phyloP scores from a whole-genome alignment of 1,140 invertebrate species.

The Cotesia typhae region DNA sequence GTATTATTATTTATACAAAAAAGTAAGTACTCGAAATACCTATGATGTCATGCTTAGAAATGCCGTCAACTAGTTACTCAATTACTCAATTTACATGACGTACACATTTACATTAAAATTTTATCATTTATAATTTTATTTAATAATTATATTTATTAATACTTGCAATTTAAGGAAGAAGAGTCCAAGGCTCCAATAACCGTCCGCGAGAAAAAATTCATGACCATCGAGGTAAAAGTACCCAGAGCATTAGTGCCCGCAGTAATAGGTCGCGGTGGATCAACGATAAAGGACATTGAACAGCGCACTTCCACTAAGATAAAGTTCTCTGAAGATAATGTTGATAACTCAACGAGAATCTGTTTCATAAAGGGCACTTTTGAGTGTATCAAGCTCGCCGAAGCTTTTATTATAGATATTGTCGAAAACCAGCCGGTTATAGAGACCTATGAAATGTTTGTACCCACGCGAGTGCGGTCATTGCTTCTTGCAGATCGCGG shows the following conservation, averaged over 20 bases:
- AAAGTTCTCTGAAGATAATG: constrained; percentile 69
- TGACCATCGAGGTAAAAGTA: constrained; percentile 61
- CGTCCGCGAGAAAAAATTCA: constrained; percentile 39
- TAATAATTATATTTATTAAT: neutral
- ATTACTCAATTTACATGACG: neutral
- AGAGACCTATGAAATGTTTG: constrained; percentile 70
- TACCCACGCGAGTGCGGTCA: constrained; percentile 72
- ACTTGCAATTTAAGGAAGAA: constrained; percentile 40
- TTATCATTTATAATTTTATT: neutral
- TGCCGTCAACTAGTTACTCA: neutral
- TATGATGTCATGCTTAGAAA: constrained; percentile 9
- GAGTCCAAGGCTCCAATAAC: constrained; percentile 37
- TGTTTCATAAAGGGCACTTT: constrained; percentile 74
- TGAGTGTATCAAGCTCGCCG: constrained; percentile 73
- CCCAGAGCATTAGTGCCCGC: constrained; percentile 61
- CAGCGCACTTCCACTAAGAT: constrained; percentile 75
- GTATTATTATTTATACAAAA: constrained; percentile 60
- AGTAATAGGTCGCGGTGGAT: constrained; percentile 73
- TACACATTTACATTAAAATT: neutral
- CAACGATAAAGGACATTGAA: constrained; percentile 76
- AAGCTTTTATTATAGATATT: constrained; percentile 76
- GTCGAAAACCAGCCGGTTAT: constrained; percentile 74
- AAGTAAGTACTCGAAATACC: constrained; percentile 47
- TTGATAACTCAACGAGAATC: constrained; percentile 53
- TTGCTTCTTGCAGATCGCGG: constrained; percentile 77